phyloP scores from a whole-genome alignment of 2,113 vertebrate genomes.

The Clarias magur region DNA sequence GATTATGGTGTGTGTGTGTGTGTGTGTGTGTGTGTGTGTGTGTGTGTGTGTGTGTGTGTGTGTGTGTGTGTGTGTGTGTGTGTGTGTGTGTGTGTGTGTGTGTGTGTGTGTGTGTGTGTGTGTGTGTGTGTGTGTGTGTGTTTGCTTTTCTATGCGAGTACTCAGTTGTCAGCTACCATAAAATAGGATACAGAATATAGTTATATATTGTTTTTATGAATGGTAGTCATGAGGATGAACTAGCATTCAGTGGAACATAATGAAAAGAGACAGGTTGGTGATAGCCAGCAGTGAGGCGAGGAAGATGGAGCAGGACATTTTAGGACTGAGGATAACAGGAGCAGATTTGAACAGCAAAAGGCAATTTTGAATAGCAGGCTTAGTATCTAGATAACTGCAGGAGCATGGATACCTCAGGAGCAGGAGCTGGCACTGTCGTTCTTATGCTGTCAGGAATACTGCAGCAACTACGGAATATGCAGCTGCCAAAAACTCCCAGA shows the following conservation, averaged over 20 bases:
- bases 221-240: neutral
- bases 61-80: conserved; percentile 6
- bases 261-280: neutral
- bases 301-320: neutral
- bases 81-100: conserved; percentile 20
- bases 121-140: conserved; percentile 7
- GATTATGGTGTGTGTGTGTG: conserved; percentile 18
- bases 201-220: neutral
- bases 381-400: neutral
- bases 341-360: neutral
- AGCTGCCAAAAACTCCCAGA: neutral
- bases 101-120: conserved; percentile 5
- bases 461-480: neutral
- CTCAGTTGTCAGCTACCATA: neutral
- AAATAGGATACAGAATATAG: neutral
- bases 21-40: conserved; percentile 12
- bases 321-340: neutral
- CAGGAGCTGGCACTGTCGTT: neutral
- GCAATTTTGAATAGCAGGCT: neutral
- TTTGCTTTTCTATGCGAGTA: conserved; percentile 38
- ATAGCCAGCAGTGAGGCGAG: no score
- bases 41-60: conserved; percentile 11
- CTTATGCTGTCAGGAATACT: neutral
- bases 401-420: neutral
- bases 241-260: neutral